phyloP scores from a whole-genome alignment of 2,888 invertebrate species.

The Apocheima hispidaria region DNA sequence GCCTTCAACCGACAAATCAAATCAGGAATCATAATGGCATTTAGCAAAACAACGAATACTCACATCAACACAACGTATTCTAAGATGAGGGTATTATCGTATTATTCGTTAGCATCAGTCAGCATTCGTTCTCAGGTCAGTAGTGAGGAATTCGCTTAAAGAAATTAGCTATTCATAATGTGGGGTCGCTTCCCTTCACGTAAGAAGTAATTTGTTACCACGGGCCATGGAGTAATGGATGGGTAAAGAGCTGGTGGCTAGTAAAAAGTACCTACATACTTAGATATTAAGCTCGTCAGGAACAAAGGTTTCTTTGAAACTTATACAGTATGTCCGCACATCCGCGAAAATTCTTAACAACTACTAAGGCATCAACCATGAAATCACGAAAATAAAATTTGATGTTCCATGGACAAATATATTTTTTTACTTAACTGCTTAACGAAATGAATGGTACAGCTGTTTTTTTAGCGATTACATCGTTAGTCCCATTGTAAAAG shows the following conservation, averaged over 20 bases:
- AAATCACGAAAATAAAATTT: no score
- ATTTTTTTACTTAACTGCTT: no score
- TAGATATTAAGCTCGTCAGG: not conserved
- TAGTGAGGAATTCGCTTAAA: slow-evolving; percentile 37
- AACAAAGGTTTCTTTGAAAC: not conserved
- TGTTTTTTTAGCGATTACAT: no score
- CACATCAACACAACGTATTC: not conserved
- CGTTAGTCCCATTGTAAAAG: no score
- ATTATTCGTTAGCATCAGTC: slow-evolving; percentile 29
- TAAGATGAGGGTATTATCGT: slow-evolving; percentile 6
- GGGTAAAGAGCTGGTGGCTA: not conserved
- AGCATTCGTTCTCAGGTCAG: slow-evolving; percentile 38
- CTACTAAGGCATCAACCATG: no score
- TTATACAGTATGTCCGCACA: no score
- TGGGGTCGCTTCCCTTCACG: slow-evolving; percentile 34
- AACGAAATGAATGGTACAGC: no score
- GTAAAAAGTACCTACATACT: not conserved
- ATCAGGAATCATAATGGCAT: not conserved
- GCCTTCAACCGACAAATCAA: no score
- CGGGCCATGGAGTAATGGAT: not conserved
- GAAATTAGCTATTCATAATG: slow-evolving; percentile 42
- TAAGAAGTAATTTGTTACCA: slow-evolving; percentile 35
- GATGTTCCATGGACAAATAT: no score
- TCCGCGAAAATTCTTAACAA: no score
- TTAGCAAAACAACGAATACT: slow-evolving; percentile 2